Base-by-base conservation (phyloP, 2,888 invertebrate species). In the Ectropis crepuscularia region DNA sequence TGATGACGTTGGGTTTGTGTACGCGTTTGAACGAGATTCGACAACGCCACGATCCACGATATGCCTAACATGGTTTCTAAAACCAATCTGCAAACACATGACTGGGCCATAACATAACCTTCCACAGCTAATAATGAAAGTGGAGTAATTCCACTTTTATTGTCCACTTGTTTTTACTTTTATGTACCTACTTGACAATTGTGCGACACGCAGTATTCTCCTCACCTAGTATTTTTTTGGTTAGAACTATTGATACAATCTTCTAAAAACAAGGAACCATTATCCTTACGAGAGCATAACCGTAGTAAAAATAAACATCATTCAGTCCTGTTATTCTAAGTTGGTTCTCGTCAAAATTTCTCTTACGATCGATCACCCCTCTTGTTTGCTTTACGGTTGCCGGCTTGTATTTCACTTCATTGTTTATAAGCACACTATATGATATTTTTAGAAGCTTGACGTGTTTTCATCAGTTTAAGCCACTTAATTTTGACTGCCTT, bases 231-330 rank as follows among this genome's bases (percentile, higher is more conserved):
- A 2, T 28, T 28, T 42, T 48, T 41, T 42, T 36, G 28, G 11
- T n/a, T 53, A 11, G 6, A 48, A 39, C 49, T 55, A 50, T 60
- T 61, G 43, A 61, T 47, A 64, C 16, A 47, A 47, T 43, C 55
- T 49, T 67, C 11, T 55, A 50, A 58, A 46, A 58, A 58, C 36
- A 63, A 28, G 54, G 57, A 60, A 49, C 37, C 37, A 12, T 58
- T 57, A 60, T 57, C 38, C 46, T 59, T 54, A 59, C 41, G 38
- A 65, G 64, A 60, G 58, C 57, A 65, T 57, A 62, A 60, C 41
- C 37, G 50, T 55, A 49, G 50, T 51, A 60, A 68, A 71, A 71
- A 72, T 69, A 72, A 69, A 68, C 72, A 69, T 4, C 57, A 38
- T 53, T 63, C 58, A 42, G 7, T 10, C 39, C 16, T 65, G 69